phyloP scores from a whole-genome alignment of 1,140 invertebrate species.

The Cotesia typhae region DNA sequence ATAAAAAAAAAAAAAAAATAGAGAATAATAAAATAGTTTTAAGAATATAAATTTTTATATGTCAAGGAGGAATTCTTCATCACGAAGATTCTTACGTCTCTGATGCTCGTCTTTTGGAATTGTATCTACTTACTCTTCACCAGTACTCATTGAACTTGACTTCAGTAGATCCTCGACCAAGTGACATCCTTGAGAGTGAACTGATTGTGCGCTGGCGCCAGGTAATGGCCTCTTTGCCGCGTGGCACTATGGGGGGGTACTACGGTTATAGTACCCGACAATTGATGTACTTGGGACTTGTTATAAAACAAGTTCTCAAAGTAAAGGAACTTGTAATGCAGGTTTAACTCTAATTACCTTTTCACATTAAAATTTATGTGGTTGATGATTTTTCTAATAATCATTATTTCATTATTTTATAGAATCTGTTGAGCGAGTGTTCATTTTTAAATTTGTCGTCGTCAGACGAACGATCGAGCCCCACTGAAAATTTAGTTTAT shows the following conservation, averaged over 20 bases:
- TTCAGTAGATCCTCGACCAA: constrained; percentile 34
- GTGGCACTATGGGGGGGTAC: constrained; percentile 43
- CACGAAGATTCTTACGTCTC: constrained; percentile 49
- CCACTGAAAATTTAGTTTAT: constrained; percentile 71
- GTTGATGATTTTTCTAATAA: not conserved
- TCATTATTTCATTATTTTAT: not conserved
- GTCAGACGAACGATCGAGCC: constrained; percentile 57
- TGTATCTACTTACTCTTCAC: constrained; percentile 47
- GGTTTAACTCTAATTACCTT: constrained; percentile 36
- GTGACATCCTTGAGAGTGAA: constrained; percentile 48
- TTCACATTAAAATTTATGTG: not conserved
- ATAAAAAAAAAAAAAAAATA: constrained; percentile 1
- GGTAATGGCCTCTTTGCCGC: constrained; percentile 47
- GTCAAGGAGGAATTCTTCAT: constrained; percentile 48
- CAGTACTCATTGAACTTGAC: constrained; percentile 39
- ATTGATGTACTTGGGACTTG: constrained; percentile 61
- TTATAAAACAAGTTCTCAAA: constrained; percentile 46
- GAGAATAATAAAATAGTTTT: not conserved
- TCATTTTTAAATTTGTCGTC: constrained; percentile 62
- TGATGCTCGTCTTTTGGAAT: constrained; percentile 48
- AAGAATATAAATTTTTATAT: constrained; percentile 4
- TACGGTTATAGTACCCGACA: constrained; percentile 59
- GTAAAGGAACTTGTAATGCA: constrained; percentile 43
- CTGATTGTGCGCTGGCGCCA: constrained; percentile 48
- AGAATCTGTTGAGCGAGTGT: constrained; percentile 61